Evolutionary conservation across 2,888 invertebrate species (phyloP).

Genomic region (Cerastoderma edule): DNA sequence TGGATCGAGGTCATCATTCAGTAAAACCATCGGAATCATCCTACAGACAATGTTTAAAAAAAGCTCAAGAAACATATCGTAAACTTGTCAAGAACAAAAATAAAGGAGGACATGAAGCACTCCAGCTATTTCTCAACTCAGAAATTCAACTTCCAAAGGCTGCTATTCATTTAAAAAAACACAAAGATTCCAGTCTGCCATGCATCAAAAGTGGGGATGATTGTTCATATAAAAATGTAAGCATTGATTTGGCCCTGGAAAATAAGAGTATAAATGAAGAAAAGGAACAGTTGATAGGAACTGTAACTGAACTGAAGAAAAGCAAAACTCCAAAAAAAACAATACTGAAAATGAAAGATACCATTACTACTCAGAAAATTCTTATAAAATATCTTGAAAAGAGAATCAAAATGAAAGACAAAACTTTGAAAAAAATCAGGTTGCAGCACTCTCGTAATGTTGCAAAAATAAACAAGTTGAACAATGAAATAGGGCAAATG

Average conservation of each 20-base stretch:
- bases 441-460: neutral
- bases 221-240: constrained; percentile 1
- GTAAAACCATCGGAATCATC: neutral
- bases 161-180: neutral
- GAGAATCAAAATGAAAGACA: neutral
- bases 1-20: neutral
- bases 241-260: too few species aligned
- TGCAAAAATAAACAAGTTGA: neutral
- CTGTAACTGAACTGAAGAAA: constrained; percentile 15
- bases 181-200: constrained; percentile 12
- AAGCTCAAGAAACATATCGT: constrained; percentile 4
- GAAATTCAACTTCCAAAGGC: neutral
- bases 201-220: neutral
- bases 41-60: neutral
- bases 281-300: neutral
- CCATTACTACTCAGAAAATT: neutral
- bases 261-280: neutral
- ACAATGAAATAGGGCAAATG: neutral
- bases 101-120: neutral
- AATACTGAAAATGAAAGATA: neutral
- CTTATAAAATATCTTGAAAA: neutral
- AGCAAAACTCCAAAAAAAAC: constrained; percentile 17
- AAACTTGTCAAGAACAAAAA: constrained; percentile 7
- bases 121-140: neutral
- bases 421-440: neutral